Evolutionary conservation across 2,888 invertebrate genomes (phyloP).

Genomic region (Eupithecia dodoneata): DNA sequence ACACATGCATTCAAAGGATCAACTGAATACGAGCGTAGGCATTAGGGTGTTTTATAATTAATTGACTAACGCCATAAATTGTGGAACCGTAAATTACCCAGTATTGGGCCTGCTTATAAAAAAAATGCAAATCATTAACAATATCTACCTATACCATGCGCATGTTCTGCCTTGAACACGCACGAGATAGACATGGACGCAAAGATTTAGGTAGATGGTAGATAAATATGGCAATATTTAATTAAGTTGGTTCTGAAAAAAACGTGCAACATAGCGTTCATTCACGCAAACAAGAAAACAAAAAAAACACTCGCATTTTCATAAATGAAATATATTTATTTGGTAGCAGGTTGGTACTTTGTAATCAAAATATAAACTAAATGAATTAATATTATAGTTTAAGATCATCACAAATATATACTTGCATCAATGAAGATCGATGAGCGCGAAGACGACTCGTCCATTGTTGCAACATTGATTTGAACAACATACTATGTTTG

Average conservation of each 20-base stretch:
- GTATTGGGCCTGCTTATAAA: neutral
- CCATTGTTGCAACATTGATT: neutral
- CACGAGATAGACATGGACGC: too few species aligned
- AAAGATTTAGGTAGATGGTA: too few species aligned
- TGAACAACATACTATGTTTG: slow-evolving; percentile 1
- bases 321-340: neutral
- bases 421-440: neutral
- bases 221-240: too few species aligned
- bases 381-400: neutral
- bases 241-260: too few species aligned
- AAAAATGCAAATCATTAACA: neutral
- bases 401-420: neutral
- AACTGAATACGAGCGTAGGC: neutral
- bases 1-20: neutral
- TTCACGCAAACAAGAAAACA: neutral
- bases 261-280: too few species aligned
- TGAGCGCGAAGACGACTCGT: neutral
- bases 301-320: neutral
- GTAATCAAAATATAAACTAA: neutral
- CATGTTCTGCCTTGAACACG: too few species aligned
- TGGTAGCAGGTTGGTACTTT: neutral
- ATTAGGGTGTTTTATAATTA: neutral
- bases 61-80: neutral
- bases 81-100: too few species aligned
- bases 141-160: too few species aligned